Base-by-base conservation (phyloP, 37 sponge, comb jelly and placozoan genomes). In the Haliclona indistincta region DNA sequence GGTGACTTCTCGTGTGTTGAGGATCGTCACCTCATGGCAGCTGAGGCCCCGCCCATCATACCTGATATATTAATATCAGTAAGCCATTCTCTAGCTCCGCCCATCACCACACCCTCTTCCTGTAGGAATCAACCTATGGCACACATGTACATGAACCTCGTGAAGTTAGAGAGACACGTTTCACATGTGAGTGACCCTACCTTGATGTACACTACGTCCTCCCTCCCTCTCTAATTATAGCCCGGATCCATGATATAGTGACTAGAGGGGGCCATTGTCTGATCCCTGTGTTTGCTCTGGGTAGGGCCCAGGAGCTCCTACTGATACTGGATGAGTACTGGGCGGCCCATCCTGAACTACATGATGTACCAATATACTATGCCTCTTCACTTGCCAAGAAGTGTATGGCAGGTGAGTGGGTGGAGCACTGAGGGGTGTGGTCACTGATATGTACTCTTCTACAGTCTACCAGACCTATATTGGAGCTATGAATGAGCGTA, bases 251-350 rank as follows among this genome's bases (percentile, higher is more conserved):
- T 65, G 88, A 93, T 43, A 95, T 93, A 19, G 91, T 98, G n/a
- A 91, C 86, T 8, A 81, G 99, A 41, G 99, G 96, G 15, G 99
- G 99, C 13, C 81, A 89, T 11, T 98, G 99, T 70, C 86, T 98
- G 20, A 95, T 98, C 23, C 99, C 99, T 15, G 99, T 98, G 45
- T 98, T 98, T 88, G 99, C 99, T 15, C 85, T 98, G n/a, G 99
- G 99, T 8, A 58, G 99, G 28, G 99, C 96, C 19, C 99, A 98
- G 56, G 99, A 98, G 67, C 68, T 98, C 22, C 88, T 98, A 26
- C 68, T 98, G 0, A 98, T 98, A 3, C 80, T 97, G 26, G 99
- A 98, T 69, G 99, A 98, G 70, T 98, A 95, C 54, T 98, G 99
- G 99, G 84, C 78, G 0, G 63, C 74, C n/a, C 99, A 98, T 71